Evolutionary conservation across 2,113 vertebrate species (phyloP).

Genomic region (Bagarius yarrelli): DNA sequence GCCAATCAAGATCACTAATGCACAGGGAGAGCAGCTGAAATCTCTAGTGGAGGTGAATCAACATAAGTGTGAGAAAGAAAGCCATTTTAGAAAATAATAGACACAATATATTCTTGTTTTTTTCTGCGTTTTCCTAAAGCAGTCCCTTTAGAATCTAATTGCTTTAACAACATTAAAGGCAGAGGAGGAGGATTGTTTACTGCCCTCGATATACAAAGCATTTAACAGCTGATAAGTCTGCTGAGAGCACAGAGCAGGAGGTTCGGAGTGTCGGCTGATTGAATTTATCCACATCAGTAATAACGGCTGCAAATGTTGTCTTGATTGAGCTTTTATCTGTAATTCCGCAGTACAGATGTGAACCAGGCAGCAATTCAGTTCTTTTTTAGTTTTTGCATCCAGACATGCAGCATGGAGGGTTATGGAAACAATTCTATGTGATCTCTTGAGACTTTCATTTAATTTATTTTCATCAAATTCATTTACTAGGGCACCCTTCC

Average conservation of each 20-base stretch:
- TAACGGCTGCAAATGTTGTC: slow-evolving; percentile 27
- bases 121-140: slow-evolving; percentile 31
- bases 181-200: slow-evolving; percentile 42
- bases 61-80: neutral
- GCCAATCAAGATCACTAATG: neutral
- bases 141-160: slow-evolving; percentile 31
- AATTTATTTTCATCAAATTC: neutral
- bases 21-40: neutral
- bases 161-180: slow-evolving; percentile 45
- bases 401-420: slow-evolving; percentile 13
- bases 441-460: slow-evolving; percentile 4
- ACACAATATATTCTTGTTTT: slow-evolving; percentile 13
- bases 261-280: slow-evolving; percentile 10
- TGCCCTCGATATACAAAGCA: neutral
- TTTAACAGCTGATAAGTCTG: neutral
- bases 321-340: slow-evolving; percentile 40
- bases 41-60: slow-evolving; percentile 35
- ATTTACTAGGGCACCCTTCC: slow-evolving; percentile 14
- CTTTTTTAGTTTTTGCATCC: slow-evolving; percentile 34
- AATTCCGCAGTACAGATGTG: slow-evolving; percentile 36
- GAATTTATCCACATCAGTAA: slow-evolving; percentile 39
- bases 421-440: slow-evolving; percentile 27
- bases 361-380: slow-evolving; percentile 26
- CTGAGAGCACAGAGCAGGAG: neutral
- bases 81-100: slow-evolving; percentile 32